Conservation (phyloP, 2,888 invertebrate genomes). For the Rhagonycha lutea region DNA sequence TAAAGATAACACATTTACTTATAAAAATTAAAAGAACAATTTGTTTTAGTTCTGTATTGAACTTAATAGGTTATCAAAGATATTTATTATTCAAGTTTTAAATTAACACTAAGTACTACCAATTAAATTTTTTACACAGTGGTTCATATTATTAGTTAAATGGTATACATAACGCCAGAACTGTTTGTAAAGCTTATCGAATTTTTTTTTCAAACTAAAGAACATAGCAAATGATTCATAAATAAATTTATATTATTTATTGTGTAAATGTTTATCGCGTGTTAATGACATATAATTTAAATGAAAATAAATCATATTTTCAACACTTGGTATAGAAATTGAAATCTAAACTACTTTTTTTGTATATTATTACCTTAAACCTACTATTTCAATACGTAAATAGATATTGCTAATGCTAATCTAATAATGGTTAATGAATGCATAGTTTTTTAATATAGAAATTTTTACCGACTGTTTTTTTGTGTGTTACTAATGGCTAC, state of each 20-base stretch:
- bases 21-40: slow-evolving; percentile 14
- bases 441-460: neutral
- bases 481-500: neutral
- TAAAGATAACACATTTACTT: slow-evolving; percentile 31
- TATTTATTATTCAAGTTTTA: neutral
- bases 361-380: neutral
- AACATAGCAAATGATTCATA: neutral
- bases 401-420: neutral
- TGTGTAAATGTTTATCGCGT: neutral
- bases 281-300: neutral
- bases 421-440: neutral
- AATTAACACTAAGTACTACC: neutral
- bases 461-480: neutral
- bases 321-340: neutral
- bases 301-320: neutral
- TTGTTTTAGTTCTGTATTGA: slow-evolving; percentile 13
- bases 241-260: too few species aligned
- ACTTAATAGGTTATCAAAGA: neutral
- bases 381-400: neutral
- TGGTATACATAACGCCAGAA: neutral
- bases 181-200: neutral
- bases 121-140: neutral
- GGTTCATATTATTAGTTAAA: neutral
- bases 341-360: neutral
- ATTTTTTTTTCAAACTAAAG: neutral